A percentile compares a stretch with the other conserved stretches of the same genome.
phyloP scores from a whole-genome alignment of 2,888 invertebrate genomes.

The Dasypolia templi region DNA sequence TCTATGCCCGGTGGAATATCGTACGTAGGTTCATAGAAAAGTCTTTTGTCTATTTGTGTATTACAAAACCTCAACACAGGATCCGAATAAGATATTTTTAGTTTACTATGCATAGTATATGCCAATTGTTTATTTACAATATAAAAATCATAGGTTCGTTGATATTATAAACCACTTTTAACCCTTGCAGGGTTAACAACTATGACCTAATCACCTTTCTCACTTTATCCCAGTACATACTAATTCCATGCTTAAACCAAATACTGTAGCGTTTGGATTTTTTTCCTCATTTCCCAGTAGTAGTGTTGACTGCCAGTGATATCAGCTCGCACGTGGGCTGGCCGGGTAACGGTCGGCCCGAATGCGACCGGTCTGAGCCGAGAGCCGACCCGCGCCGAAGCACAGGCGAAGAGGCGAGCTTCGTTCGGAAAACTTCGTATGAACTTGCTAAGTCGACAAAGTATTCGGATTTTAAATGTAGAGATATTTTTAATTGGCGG shows the following conservation, averaged over 20 bases:
- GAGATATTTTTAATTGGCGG: slow-evolving; percentile 6
- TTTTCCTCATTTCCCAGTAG: slow-evolving; percentile 53
- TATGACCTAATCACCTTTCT: slow-evolving; percentile 6
- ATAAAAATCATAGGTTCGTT: background rate
- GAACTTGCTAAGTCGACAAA: slow-evolving; percentile 24
- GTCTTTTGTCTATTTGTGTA: too few relatives aligned
- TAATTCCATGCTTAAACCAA: background rate
- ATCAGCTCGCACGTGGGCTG: slow-evolving; percentile 66
- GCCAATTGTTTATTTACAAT: background rate
- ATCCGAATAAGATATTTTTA: too few relatives aligned
- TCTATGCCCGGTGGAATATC: too few relatives aligned
- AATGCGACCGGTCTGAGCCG: slow-evolving; percentile 74
- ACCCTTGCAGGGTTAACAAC: background rate
- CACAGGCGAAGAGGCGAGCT: slow-evolving; percentile 20
- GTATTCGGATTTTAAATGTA: slow-evolving; percentile 19
- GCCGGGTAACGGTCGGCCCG: slow-evolving; percentile 76
- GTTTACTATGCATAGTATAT: background rate
- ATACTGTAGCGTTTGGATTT: slow-evolving; percentile 31
- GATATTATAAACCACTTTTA: background rate
- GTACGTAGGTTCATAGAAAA: too few relatives aligned
- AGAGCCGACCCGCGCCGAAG: slow-evolving; percentile 28
- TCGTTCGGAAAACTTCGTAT: slow-evolving; percentile 26
- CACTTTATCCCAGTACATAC: background rate
- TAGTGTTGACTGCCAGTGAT: slow-evolving; percentile 31
- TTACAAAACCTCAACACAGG: too few relatives aligned